Percentiles rank a stretch among this genome's conserved stretches.
These are phyloP conservation scores for Spheniscus mendiculus DNA, from an alignment of 2,113 vertebrate species.

Conservation along the genomic window DNA sequence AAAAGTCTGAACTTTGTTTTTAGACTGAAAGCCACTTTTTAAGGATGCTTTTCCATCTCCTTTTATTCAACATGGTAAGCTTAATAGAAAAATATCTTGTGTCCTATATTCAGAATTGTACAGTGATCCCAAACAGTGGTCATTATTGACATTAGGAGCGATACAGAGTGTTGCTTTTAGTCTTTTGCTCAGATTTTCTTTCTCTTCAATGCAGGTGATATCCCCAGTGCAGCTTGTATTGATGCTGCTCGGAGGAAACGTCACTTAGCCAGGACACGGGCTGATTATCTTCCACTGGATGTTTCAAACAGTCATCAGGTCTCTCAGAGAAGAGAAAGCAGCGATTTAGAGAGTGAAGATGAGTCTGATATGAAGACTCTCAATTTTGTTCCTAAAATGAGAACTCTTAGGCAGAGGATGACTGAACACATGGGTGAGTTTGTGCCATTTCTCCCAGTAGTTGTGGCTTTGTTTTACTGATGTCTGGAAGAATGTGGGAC, in stretches of 20 bases:
- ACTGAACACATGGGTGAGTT: conserved; percentile 83
- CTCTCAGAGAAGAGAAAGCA: conserved; percentile 33
- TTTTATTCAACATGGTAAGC: background rate
- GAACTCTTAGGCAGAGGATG: conserved; percentile 84
- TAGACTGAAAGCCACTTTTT: background rate
- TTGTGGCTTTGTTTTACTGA: background rate
- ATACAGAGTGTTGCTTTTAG: background rate
- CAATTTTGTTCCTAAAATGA: conserved; percentile 80
- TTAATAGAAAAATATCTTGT: background rate
- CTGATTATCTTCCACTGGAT: conserved; percentile 84
- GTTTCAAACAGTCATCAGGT: conserved; percentile 13
- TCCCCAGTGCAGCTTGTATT: conserved; percentile 76
- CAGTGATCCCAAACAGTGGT: background rate
- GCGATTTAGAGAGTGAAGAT: conserved; percentile 72
- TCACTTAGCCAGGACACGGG: conserved; percentile 67
- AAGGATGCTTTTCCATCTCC: background rate
- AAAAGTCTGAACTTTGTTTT: background rate
- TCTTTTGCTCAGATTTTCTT: background rate
- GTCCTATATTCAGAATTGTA: background rate
- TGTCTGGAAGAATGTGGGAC: background rate
- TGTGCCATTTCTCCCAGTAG: background rate
- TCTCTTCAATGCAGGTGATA: conserved; percentile 67
- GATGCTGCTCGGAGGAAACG: conserved; percentile 79
- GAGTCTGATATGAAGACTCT: conserved; percentile 82
- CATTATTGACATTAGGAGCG: background rate